Evolutionary conservation across 2,797 vertebrate species (phyloP).

Genomic region (Coendou prehensilis): DNA sequence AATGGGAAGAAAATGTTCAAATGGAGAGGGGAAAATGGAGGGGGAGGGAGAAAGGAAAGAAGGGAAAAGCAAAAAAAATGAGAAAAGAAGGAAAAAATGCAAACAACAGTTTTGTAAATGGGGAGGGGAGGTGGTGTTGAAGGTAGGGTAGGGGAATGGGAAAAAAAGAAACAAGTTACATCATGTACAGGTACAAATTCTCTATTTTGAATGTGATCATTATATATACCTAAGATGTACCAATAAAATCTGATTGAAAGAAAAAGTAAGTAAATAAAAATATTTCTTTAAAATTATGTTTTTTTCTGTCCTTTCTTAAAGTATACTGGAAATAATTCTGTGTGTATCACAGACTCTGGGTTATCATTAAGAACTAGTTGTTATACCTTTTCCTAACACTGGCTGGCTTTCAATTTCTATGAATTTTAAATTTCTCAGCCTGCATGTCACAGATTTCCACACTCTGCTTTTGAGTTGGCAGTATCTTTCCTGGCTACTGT

Average conservation of each 20-base stretch:
- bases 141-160: neutral
- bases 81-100: neutral
- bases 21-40: neutral
- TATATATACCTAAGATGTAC: neutral
- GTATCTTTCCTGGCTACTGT: neutral
- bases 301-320: conserved; percentile 46
- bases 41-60: neutral
- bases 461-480: neutral
- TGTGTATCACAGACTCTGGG: neutral
- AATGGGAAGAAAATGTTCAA: neutral
- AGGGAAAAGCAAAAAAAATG: too few species aligned
- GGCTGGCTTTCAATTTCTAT: neutral
- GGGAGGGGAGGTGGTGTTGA: neutral
- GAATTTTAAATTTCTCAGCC: conserved; percentile 51
- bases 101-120: neutral
- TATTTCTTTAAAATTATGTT: conserved; percentile 18
- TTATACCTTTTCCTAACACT: neutral
- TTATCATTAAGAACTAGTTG: conserved; percentile 1
- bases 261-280: neutral
- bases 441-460: neutral
- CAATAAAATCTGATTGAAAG: neutral
- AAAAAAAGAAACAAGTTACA: neutral
- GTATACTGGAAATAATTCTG: neutral
- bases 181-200: neutral
- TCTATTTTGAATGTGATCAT: neutral